Percentiles rank a stretch among this genome's conserved stretches.
These are phyloP conservation scores for Chalcis sispes DNA, from an alignment of 2,888 invertebrate species.

Conservation along the genomic window DNA sequence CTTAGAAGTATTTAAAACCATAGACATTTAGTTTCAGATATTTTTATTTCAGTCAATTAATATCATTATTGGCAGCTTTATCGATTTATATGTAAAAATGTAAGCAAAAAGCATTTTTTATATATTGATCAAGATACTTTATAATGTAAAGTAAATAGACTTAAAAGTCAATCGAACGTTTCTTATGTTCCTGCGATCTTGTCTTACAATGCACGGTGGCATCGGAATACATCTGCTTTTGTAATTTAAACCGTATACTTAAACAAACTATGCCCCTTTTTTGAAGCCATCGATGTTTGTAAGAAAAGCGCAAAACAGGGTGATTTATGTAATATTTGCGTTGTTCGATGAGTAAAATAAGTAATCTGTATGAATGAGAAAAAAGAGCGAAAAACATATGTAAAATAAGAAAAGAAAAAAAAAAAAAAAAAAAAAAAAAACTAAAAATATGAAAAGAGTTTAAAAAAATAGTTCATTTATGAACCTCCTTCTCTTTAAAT, in stretches of 20 bases:
- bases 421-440: conserved; percentile 49
- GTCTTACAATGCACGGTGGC: conserved; percentile 37
- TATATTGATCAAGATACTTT: conserved; percentile 35
- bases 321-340: conserved; percentile 57
- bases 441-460: too few relatives aligned
- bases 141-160: conserved; percentile 47
- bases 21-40: conserved; percentile 24
- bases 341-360: conserved; percentile 42
- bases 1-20: conserved; percentile 54
- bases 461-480: conserved; percentile 45
- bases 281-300: conserved; percentile 31
- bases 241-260: conserved; percentile 45
- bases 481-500: conserved; percentile 42
- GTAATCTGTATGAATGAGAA: conserved; percentile 34
- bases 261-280: conserved; percentile 35
- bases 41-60: conserved; percentile 36
- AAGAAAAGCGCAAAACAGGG: conserved; percentile 54
- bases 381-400: conserved; percentile 27
- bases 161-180: conserved; percentile 54
- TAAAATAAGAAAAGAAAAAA: conserved; percentile 48
- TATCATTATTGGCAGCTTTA: conserved; percentile 49
- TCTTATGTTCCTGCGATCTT: conserved; percentile 57
- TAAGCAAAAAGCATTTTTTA: conserved; percentile 38
- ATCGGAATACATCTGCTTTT: conserved; percentile 30
- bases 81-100: conserved; percentile 38